Evolutionary conservation across 1,140 invertebrate species (phyloP).

Genomic region (Whitmania pigra): DNA sequence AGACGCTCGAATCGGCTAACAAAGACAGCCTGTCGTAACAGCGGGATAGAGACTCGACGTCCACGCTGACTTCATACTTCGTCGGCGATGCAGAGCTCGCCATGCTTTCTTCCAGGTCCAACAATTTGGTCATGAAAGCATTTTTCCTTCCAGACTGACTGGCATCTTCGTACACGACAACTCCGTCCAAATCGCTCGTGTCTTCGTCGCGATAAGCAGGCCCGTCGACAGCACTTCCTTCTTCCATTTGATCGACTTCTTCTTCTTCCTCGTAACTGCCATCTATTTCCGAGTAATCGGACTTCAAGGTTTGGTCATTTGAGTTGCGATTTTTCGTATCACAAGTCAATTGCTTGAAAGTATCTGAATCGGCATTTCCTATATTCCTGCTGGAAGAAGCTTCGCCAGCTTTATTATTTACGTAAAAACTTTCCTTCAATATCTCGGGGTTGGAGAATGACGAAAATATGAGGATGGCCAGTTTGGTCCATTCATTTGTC

Average conservation of each 20-base stretch:
- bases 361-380: conserved; percentile 27
- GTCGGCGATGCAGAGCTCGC: conserved; percentile 13
- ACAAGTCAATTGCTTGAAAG: background rate
- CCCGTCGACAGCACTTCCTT: conserved; percentile 56
- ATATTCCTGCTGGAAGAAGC: no score
- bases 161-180: conserved; percentile 22
- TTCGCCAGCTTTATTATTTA: no score
- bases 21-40: conserved; percentile 51
- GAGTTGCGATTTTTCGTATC: no score
- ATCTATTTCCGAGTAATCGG: no score
- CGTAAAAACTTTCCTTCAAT: conserved; percentile 56
- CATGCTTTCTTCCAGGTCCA: background rate
- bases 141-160: background rate
- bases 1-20: conserved; percentile 49
- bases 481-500: conserved; percentile 49
- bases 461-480: conserved; percentile 56
- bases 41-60: conserved; percentile 49
- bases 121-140: no score
- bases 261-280: background rate
- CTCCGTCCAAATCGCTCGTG: conserved; percentile 28
- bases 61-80: conserved; percentile 35
- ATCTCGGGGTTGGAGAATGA: conserved; percentile 60
- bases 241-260: conserved; percentile 46
- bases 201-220: conserved; percentile 61
- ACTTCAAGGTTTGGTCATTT: no score